These are phyloP conservation scores for Paragorgia papillata DNA, from an alignment of 92 coral and sea anemone genomes.

Conservation along the genomic window DNA sequence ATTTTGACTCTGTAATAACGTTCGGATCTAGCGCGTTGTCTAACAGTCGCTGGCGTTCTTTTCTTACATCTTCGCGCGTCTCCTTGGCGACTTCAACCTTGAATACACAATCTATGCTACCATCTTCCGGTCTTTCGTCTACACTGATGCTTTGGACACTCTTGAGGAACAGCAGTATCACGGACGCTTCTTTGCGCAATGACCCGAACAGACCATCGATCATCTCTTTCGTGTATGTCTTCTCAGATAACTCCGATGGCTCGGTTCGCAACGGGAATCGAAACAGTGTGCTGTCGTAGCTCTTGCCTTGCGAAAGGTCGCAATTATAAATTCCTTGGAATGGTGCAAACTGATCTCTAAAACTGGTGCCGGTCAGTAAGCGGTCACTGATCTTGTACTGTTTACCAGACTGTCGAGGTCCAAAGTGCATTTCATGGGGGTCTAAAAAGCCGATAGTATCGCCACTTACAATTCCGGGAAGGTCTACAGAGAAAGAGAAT, in stretches of 20 bases:
- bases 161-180: conserved; percentile 79
- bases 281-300: conserved; percentile 64
- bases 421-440: conserved; percentile 86
- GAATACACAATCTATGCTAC: conserved; percentile 53
- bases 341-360: conserved; percentile 67
- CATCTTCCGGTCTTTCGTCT: conserved; percentile 53
- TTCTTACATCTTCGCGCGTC: conserved; percentile 42
- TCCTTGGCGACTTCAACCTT: conserved; percentile 16
- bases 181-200: conserved; percentile 75
- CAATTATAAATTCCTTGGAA: conserved; percentile 73
- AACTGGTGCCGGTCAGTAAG: conserved; percentile 15
- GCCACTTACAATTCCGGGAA: conserved; percentile 80
- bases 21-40: conserved; percentile 34
- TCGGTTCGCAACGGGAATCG: conserved; percentile 71
- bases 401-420: conserved; percentile 66
- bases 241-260: not conserved
- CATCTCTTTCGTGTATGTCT: conserved; percentile 19
- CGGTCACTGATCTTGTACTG: conserved; percentile 53
- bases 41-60: conserved; percentile 53
- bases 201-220: conserved; percentile 53
- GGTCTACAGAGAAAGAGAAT: conserved; percentile 54
- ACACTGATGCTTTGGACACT: conserved; percentile 69
- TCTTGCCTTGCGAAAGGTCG: conserved; percentile 23
- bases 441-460: conserved; percentile 72
- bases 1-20: not conserved